These are phyloP conservation scores for Cremastinae sp. DNA, from an alignment of 2,888 invertebrate genomes.

Conservation along the genomic window DNA sequence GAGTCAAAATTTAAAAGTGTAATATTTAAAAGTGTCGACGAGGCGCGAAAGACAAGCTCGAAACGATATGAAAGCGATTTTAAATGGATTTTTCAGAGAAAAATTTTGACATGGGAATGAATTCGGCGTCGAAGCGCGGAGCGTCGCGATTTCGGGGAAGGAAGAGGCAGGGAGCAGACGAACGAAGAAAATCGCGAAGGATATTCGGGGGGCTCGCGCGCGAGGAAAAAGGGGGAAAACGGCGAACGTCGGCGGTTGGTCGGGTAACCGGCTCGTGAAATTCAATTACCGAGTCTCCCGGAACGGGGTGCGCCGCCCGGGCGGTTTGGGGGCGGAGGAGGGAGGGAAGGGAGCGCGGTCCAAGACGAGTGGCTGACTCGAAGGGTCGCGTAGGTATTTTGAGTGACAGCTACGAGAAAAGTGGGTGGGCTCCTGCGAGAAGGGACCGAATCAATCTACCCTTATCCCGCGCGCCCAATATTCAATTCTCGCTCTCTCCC, in stretches of 20 bases:
- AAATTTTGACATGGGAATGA: no score
- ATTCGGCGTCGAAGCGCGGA: no score
- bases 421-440: slow-evolving; percentile 65
- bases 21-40: no score
- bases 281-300: slow-evolving; percentile 78
- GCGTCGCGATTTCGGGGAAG: no score
- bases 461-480: slow-evolving; percentile 38
- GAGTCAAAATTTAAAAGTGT: no score
- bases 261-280: slow-evolving; percentile 81
- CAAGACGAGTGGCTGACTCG: slow-evolving; percentile 59
- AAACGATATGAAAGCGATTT: no score
- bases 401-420: slow-evolving; percentile 78
- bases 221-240: slow-evolving; percentile 50
- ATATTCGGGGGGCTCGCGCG: slow-evolving; percentile 56
- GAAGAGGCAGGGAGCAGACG: slow-evolving; percentile 25
- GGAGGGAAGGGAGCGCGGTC: slow-evolving; percentile 67
- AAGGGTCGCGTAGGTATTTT: slow-evolving; percentile 69
- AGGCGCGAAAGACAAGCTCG: no score
- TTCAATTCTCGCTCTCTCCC: slow-evolving; percentile 16
- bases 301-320: slow-evolving; percentile 36
- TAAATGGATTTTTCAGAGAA: no score
- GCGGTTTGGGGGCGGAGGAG: slow-evolving; percentile 56
- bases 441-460: slow-evolving; percentile 60
- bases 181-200: slow-evolving; percentile 43
- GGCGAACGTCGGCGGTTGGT: slow-evolving; percentile 65